These are phyloP conservation scores for Tinea trinotella DNA, from an alignment of 2,888 invertebrate species.

Conservation along the genomic window DNA sequence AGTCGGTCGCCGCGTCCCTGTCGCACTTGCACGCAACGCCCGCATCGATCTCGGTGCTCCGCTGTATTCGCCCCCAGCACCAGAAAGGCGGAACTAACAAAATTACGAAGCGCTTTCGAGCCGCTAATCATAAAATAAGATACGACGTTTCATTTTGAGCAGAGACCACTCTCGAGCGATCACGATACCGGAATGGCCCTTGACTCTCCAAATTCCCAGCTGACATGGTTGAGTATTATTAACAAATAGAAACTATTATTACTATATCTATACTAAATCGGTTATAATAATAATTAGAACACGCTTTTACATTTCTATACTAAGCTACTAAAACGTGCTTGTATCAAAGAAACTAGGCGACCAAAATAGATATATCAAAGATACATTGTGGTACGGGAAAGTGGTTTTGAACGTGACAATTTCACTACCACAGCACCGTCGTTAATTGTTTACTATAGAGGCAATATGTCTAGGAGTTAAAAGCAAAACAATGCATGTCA, in stretches of 20 bases:
- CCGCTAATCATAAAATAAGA: slow-evolving; percentile 74
- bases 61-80: slow-evolving; percentile 69
- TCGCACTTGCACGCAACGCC: slow-evolving; percentile 61
- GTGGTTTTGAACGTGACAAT: no score
- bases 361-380: no score
- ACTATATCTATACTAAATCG: no score
- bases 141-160: slow-evolving; percentile 73
- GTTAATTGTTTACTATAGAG: no score
- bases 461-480: not conserved
- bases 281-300: no score
- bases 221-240: slow-evolving; percentile 60
- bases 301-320: no score
- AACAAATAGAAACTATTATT: no score
- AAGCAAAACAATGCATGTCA: not conserved
- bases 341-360: no score
- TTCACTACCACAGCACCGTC: no score
- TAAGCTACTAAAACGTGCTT: no score
- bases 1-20: slow-evolving; percentile 40
- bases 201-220: slow-evolving; percentile 69
- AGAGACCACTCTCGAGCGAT: slow-evolving; percentile 69
- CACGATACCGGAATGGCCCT: slow-evolving; percentile 69
- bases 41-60: slow-evolving; percentile 57
- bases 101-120: slow-evolving; percentile 73
- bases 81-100: slow-evolving; percentile 74
- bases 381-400: no score